A percentile compares a stretch with the other conserved stretches of the same genome.
Conservation (phyloP, 53 echinoderm and acorn worm species). For the Astropecten irregularis region DNA sequence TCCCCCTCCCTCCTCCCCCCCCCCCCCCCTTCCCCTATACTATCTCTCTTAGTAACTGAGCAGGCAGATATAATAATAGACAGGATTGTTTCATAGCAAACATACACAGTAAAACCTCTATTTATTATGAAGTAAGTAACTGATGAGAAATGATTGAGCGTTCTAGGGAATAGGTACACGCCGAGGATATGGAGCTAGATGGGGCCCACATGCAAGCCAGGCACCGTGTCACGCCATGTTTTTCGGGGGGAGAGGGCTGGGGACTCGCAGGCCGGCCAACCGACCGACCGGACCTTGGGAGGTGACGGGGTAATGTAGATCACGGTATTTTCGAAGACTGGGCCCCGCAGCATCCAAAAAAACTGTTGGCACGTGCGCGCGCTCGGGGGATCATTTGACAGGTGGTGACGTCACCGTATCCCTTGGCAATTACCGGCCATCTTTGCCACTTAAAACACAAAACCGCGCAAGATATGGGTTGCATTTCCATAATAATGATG, state of each 20-base stretch:
- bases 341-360: not conserved
- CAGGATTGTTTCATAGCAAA: too few relatives aligned
- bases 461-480: not conserved
- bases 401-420: not conserved
- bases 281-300: conserved; percentile 3
- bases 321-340: not conserved
- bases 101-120: too few relatives aligned
- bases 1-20: too few relatives aligned
- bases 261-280: not conserved
- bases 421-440: not conserved
- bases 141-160: too few relatives aligned
- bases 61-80: too few relatives aligned
- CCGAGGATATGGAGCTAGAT: too few relatives aligned
- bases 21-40: too few relatives aligned
- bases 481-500: too few relatives aligned
- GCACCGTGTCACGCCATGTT: not conserved
- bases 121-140: too few relatives aligned
- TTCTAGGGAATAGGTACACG: too few relatives aligned
- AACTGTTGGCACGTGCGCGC: not conserved
- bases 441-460: not conserved
- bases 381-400: not conserved
- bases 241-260: too few relatives aligned
- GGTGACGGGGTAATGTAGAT: not conserved
- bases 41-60: too few relatives aligned
- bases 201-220: not conserved